Conservation (phyloP, 2,888 invertebrate species). For the Imbricaverruca yamaguchii region DNA sequence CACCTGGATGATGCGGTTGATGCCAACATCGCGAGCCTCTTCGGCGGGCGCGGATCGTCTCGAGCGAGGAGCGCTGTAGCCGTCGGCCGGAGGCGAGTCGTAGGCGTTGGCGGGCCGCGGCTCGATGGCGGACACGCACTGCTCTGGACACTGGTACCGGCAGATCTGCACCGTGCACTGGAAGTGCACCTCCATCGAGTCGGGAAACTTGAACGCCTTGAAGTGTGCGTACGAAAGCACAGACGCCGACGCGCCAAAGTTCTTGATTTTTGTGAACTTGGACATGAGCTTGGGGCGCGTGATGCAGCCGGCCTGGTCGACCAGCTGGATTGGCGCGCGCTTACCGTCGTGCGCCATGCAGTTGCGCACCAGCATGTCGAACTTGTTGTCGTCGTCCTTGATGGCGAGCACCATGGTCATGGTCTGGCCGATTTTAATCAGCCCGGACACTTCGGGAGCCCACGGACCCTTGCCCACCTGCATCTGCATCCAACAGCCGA, state of each 20-base stretch:
- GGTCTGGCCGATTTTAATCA: constrained; percentile 91
- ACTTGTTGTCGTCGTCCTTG: constrained; percentile 91
- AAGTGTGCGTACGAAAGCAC: constrained; percentile 71
- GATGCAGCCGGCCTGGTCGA: constrained; percentile 86
- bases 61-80: constrained; percentile 42
- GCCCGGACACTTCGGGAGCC: constrained; percentile 94
- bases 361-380: constrained; percentile 88
- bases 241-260: constrained; percentile 86
- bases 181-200: constrained; percentile 93
- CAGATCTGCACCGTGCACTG: constrained; percentile 93
- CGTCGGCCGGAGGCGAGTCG: constrained; percentile 33
- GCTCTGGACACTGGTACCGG: constrained; percentile 84
- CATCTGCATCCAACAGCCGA: constrained; percentile 96
- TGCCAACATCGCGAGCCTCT: constrained; percentile 63
- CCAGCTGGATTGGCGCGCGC: constrained; percentile 83
- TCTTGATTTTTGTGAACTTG: constrained; percentile 87
- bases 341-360: constrained; percentile 93
- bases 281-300: constrained; percentile 89
- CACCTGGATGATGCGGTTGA: constrained; percentile 79
- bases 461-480: constrained; percentile 94
- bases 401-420: constrained; percentile 96
- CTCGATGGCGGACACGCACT: constrained; percentile 54
- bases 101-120: constrained; percentile 28
- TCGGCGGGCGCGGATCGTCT: constrained; percentile 37
- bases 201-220: constrained; percentile 84